Conservation (phyloP, 2,888 invertebrate species). For the Holacanthella duospinosa region DNA sequence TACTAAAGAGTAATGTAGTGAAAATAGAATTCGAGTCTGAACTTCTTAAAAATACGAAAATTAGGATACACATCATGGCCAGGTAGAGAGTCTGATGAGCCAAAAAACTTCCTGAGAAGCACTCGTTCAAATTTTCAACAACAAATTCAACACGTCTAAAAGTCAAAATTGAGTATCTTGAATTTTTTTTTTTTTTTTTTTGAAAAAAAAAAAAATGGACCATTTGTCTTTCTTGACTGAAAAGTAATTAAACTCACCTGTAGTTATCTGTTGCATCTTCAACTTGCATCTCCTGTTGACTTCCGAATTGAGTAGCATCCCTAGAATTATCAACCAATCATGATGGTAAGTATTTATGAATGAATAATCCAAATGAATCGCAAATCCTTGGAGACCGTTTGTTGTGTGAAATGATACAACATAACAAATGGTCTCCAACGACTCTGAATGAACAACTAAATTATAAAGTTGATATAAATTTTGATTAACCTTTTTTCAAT, state of each 20-base stretch:
- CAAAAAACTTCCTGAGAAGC: constrained; percentile 33
- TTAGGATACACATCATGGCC: constrained; percentile 37
- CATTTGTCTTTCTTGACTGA: neutral
- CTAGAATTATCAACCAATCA: too few species aligned
- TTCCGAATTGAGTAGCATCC: constrained; percentile 35
- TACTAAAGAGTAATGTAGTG: constrained; percentile 33
- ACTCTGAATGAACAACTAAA: too few species aligned
- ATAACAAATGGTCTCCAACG: too few species aligned
- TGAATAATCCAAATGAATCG: too few species aligned
- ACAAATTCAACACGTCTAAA: constrained; percentile 32
- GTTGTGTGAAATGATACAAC: too few species aligned
- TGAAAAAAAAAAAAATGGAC: constrained; percentile 12
- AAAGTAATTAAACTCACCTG: constrained; percentile 5
- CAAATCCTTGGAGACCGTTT: too few species aligned
- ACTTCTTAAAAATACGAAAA: constrained; percentile 32
- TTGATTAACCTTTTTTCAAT: constrained; percentile 36
- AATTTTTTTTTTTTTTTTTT: neutral
- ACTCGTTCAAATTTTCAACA: constrained; percentile 35
- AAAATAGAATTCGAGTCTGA: constrained; percentile 30
- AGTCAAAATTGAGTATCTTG: neutral
- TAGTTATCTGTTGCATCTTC: constrained; percentile 11
- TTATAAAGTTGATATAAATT: too few species aligned
- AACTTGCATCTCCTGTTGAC: constrained; percentile 34
- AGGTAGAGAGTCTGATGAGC: constrained; percentile 36
- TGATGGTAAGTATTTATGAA: too few species aligned